Base-by-base conservation (phyloP, 2,113 vertebrate genomes). In the Heterotis niloticus region DNA sequence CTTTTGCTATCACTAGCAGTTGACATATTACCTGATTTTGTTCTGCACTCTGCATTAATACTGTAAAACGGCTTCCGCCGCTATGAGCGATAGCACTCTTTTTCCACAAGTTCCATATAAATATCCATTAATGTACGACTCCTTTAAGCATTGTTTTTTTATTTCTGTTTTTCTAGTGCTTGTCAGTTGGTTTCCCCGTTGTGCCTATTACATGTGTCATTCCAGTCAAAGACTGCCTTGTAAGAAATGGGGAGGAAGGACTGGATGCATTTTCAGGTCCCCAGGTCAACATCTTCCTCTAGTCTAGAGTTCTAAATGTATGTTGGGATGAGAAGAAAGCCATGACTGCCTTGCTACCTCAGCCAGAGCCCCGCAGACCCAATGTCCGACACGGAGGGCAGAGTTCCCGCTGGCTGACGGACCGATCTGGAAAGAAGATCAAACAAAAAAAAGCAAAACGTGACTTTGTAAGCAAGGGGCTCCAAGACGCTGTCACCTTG, bases 281-380 rank as follows among this genome's bases (percentile, higher is more conserved):
- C 56, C 1, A 73, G 28, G 59, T 20, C 74, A 24, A 88, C 84
- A 84, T 16, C 16, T 4, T 88, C 75, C 64, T 90, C 84, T 94
- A 93, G 90, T 79, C 81, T 92, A 93, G 83, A 81, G 93, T 91
- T 90, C 89, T 88, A 84, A 92, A 90, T 88, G 86, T 69, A 88
- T 95, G 34, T 95, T 95, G 93, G 87, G 94, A 95, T 91, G 92
- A 94, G 94, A 95, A 93, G 93, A 96, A 96, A 98, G 95, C 96
- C 96, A 95, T 94, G 94, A 95, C 94, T 95, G 93, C 95, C 94
- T 98, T 96, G 96, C 97, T 99, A 99, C 97, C 97, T 99, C 97
- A 98, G 92, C 92, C 87, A 92, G 90, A 85, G 92, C 91, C 91
- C 89, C 88, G 91, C 90, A 90, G 80, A 89, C 90, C 91, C 90